These are phyloP conservation scores for Oikopleura dioica DNA, from an alignment of 23 tunicate genomes.

Conservation along the genomic window DNA sequence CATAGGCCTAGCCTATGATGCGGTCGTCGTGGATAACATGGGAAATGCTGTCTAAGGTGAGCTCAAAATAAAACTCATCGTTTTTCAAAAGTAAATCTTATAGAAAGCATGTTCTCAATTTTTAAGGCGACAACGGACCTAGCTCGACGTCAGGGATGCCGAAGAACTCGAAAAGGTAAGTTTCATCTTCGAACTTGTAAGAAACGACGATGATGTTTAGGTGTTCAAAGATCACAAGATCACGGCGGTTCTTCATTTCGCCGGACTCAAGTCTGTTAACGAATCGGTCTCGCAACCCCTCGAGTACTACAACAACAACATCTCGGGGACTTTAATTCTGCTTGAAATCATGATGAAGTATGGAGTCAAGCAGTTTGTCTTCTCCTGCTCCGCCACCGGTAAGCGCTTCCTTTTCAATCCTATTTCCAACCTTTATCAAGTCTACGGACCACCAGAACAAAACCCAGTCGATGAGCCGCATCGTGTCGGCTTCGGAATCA, in stretches of 20 bases:
- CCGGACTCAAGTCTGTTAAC: constrained; percentile 85
- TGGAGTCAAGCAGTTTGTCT: constrained; percentile 36
- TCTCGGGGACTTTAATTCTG: constrained; percentile 47
- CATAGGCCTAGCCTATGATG: too few relatives aligned
- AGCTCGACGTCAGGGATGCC: constrained; percentile 42
- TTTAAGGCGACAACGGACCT: too few relatives aligned
- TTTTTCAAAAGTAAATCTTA: too few relatives aligned
- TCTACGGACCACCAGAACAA: constrained; percentile 49
- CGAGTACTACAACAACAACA: constrained; percentile 77
- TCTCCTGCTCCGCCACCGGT: constrained; percentile 94
- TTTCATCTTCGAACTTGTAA: too few relatives aligned
- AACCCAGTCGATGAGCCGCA: constrained; percentile 80
- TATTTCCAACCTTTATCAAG: too few relatives aligned
- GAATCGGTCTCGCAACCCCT: constrained; percentile 65
- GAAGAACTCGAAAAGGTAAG: constrained; percentile 20
- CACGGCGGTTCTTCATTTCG: constrained; percentile 68
- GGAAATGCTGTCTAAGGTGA: constrained; percentile 25
- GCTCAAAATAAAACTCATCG: constrained; percentile 9
- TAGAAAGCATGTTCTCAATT: too few relatives aligned
- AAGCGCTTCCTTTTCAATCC: too few relatives aligned
- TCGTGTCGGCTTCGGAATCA: constrained; percentile 70
- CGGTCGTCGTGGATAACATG: constrained; percentile 63
- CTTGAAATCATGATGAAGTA: constrained; percentile 71
- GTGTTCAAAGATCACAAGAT: constrained; percentile 39
- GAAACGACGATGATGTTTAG: constrained; percentile 17